Percentiles rank a stretch among this genome's conserved stretches.
phyloP scores from a whole-genome alignment of 2,888 invertebrate genomes.

The Reticulitermes lucifugus region DNA sequence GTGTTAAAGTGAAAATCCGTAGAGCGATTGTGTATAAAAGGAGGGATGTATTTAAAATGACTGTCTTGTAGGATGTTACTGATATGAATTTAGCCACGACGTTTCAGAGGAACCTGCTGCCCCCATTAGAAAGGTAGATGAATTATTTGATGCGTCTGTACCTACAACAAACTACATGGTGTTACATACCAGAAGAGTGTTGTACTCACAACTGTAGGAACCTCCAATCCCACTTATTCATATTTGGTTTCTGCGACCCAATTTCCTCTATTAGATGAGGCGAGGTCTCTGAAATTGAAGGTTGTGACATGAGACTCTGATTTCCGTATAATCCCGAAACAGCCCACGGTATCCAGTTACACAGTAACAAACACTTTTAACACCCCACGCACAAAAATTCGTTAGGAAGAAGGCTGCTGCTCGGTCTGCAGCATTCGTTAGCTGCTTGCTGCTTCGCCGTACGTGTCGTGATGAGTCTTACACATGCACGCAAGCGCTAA shows the following conservation, averaged over 20 bases:
- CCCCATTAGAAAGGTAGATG: no score
- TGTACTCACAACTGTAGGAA: no score
- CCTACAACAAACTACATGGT: no score
- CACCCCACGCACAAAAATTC: not conserved
- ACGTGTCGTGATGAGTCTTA: not conserved
- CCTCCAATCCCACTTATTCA: no score
- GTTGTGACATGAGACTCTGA: not conserved
- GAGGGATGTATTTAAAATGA: no score
- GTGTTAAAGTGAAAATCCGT: no score
- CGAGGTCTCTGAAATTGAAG: not conserved
- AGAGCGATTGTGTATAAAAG: no score
- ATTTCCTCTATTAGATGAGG: not conserved
- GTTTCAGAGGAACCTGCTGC: no score
- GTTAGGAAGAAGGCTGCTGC: not conserved
- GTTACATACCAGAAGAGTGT: no score
- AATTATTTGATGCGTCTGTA: no score
- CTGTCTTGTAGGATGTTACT: no score
- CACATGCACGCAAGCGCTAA: not conserved
- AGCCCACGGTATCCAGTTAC: not conserved
- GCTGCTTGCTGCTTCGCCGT: not conserved
- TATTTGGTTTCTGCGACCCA: not conserved
- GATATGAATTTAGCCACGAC: no score
- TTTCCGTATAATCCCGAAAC: not conserved
- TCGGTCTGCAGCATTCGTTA: not conserved
- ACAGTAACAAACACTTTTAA: constrained; percentile 3